A percentile compares a stretch with the other conserved stretches of the same genome.
phyloP scores from a whole-genome alignment of 2,888 invertebrate genomes.

The Conomelus anceps region DNA sequence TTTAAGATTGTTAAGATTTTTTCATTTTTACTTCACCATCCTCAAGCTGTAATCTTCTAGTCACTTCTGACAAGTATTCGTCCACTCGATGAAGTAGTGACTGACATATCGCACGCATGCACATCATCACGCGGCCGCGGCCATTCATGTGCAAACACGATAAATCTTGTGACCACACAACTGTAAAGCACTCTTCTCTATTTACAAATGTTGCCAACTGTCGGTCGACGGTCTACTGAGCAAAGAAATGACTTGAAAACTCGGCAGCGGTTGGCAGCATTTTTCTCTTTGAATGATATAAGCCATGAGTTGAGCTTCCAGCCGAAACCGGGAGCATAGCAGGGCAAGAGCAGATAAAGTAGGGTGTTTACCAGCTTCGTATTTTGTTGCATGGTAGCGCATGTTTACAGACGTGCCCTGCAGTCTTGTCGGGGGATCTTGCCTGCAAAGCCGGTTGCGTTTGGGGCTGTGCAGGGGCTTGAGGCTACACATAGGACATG shows the following conservation, averaged over 20 bases:
- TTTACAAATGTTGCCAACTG: neutral
- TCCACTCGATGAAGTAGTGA: neutral
- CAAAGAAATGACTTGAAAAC: neutral
- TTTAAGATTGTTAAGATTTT: no score
- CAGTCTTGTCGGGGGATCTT: neutral
- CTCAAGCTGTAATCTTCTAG: neutral
- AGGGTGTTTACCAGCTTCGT: neutral
- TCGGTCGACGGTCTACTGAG: neutral
- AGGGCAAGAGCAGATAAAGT: neutral
- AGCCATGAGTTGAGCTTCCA: neutral
- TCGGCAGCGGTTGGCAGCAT: neutral
- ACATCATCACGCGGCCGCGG: neutral
- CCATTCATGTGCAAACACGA: neutral
- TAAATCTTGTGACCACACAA: neutral
- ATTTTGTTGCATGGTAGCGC: neutral
- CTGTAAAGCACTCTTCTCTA: neutral
- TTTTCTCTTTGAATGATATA: neutral
- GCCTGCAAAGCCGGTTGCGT: neutral
- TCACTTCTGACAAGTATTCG: neutral
- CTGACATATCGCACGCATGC: neutral
- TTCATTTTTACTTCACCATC: neutral
- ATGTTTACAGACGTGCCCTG: neutral
- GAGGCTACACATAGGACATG: neutral
- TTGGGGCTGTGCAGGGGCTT: neutral
- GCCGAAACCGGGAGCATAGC: neutral